phyloP scores from a whole-genome alignment of 2,888 invertebrate genomes.

The Chrysina gloriosa region DNA sequence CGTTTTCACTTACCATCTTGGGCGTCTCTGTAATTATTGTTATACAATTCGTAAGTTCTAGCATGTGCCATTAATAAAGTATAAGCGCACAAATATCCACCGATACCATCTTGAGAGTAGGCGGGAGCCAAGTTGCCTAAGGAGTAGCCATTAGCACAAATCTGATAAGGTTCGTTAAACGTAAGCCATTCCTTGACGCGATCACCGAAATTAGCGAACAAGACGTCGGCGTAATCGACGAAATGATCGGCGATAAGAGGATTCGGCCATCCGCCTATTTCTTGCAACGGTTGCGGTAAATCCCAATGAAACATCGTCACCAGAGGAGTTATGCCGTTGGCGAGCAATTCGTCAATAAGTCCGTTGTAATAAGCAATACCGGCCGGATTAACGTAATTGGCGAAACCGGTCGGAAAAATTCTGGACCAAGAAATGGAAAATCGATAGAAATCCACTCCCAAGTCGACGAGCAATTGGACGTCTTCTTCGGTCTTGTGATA shows the following conservation, averaged over 20 bases:
- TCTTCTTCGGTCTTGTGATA: conserved; percentile 74
- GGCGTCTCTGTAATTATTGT: no score
- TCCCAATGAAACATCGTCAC: conserved; percentile 77
- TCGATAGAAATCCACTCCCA: conserved; percentile 71
- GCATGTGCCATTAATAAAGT: conserved; percentile 75
- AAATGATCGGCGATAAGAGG: conserved; percentile 71
- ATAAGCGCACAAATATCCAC: conserved; percentile 73
- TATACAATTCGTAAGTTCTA: conserved; percentile 71
- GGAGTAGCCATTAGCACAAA: conserved; percentile 41
- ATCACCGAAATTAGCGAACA: conserved; percentile 66
- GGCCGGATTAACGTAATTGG: conserved; percentile 68
- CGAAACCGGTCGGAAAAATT: conserved; percentile 71
- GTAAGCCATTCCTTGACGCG: conserved; percentile 50
- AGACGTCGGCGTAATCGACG: conserved; percentile 70
- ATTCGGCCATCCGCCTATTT: conserved; percentile 75
- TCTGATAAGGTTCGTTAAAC: conserved; percentile 44
- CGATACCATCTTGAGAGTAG: conserved; percentile 66
- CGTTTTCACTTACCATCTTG: no score
- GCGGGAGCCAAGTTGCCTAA: conserved; percentile 65
- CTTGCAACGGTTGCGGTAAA: conserved; percentile 69
- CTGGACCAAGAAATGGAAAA: conserved; percentile 77
- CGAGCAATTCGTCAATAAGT: conserved; percentile 69
- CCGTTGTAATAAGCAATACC: conserved; percentile 75
- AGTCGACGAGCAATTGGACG: conserved; percentile 67
- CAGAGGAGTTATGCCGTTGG: conserved; percentile 69